A percentile compares a stretch with the other conserved stretches of the same genome.
Evolutionary conservation across 2,797 vertebrate genomes (phyloP).

Genomic region (Catostomus latipinnis): DNA sequence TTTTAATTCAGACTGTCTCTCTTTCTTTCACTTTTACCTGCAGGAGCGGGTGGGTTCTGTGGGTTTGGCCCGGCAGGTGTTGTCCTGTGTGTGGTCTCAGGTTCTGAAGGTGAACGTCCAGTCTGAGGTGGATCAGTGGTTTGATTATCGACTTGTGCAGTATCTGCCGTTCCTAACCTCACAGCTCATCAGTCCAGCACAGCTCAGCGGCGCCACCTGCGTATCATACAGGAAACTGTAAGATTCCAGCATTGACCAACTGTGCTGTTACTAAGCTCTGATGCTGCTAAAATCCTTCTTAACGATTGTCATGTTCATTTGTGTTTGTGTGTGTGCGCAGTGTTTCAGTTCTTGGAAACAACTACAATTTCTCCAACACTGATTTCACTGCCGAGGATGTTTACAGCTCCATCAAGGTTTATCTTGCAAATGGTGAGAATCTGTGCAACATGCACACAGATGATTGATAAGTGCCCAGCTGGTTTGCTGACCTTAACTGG

Average conservation of each 20-base stretch:
- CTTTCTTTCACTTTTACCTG: neutral
- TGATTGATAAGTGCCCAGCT: no score
- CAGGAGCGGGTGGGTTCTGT: slow-evolving; percentile 55
- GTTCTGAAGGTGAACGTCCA: slow-evolving; percentile 64
- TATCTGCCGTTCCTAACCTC: slow-evolving; percentile 70
- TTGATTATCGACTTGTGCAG: slow-evolving; percentile 58
- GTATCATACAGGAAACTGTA: slow-evolving; percentile 70
- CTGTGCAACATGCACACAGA: no score
- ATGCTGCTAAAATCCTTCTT: neutral
- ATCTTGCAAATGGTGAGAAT: slow-evolving; percentile 64
- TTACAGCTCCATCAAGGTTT: slow-evolving; percentile 69
- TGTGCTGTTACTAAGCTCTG: neutral
- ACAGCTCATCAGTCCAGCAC: slow-evolving; percentile 61
- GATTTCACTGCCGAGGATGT: slow-evolving; percentile 66
- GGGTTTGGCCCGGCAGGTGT: slow-evolving; percentile 58
- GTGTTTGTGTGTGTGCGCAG: slow-evolving; percentile 50
- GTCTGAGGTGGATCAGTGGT: slow-evolving; percentile 67
- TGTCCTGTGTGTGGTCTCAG: slow-evolving; percentile 71
- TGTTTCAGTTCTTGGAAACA: slow-evolving; percentile 67
- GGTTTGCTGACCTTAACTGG: no score
- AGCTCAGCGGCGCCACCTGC: slow-evolving; percentile 67
- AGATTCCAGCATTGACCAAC: slow-evolving; percentile 23
- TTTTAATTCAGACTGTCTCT: neutral
- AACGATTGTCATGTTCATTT: neutral
- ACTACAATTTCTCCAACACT: slow-evolving; percentile 65